A percentile compares a stretch with the other conserved stretches of the same genome.
These are phyloP conservation scores for Brachionus rotundiformis DNA, from an alignment of 1,140 invertebrate genomes.

Conservation along the genomic window DNA sequence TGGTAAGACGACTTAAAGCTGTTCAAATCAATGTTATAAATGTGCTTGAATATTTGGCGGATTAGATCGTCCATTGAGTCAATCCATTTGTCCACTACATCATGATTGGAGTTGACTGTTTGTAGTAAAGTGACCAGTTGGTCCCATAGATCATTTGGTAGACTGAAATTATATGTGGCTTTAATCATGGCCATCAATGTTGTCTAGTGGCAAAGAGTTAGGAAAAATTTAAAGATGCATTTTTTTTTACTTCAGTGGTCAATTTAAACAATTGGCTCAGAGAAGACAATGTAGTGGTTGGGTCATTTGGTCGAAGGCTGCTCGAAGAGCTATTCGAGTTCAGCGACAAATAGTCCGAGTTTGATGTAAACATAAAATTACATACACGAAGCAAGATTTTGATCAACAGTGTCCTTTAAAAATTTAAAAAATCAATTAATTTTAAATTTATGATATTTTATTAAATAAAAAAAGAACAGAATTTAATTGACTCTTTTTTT, in stretches of 20 bases:
- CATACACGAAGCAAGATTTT: constrained; percentile 46
- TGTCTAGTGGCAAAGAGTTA: constrained; percentile 72
- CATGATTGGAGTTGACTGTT: constrained; percentile 87
- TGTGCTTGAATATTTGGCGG: constrained; percentile 27
- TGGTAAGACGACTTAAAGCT: background rate
- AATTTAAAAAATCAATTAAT: background rate
- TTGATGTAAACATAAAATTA: constrained; percentile 17
- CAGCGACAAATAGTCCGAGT: constrained; percentile 22
- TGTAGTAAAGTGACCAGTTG: constrained; percentile 84
- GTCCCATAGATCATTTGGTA: constrained; percentile 86
- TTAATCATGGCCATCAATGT: constrained; percentile 97
- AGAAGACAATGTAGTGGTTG: background rate
- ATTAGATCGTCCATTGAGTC: constrained; percentile 47
- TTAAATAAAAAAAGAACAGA: no score
- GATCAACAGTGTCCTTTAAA: constrained; percentile 11
- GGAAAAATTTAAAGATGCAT: background rate
- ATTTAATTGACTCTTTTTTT: no score
- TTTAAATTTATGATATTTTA: background rate
- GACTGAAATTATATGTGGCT: constrained; percentile 88
- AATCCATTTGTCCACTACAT: constrained; percentile 86
- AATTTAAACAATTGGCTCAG: constrained; percentile 26
- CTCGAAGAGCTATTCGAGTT: constrained; percentile 1
- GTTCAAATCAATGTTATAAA: constrained; percentile 44
- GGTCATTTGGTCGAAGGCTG: background rate
- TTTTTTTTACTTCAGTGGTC: constrained; percentile 21